Base-by-base conservation (phyloP, 2,888 invertebrate genomes). In the Mystacides longicornis region DNA sequence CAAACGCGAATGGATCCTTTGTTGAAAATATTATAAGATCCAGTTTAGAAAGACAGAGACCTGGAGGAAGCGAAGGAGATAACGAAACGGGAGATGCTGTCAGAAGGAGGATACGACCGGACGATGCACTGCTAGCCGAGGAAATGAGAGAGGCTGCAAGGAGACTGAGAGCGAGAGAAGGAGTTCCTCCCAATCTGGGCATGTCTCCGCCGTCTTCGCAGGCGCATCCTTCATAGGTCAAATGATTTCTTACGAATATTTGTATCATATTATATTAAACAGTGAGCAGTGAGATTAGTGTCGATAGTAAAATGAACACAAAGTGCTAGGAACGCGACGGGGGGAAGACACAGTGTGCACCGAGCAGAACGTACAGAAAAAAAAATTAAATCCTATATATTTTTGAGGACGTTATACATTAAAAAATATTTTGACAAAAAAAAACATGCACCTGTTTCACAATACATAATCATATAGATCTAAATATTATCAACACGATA, bases 1-100 rank as follows among this genome's bases (percentile, higher is more conserved):
- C 79, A 46, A 78, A 78, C 3, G 83, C 86, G 62, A 89, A 88
- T 62, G 87, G 88, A n/a, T 77, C 83, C 65, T 88, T 90, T 69
- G 77, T 90, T 51, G 89, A 91, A 67, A 90, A 89, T 51, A 87
- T 91, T 64, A 92, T 92, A 63, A 78, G 89, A 64, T 88, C 89
- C 62, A 87, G 86, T 63, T 75, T 92, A 59, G 89, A 89, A 69
- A 81, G 83, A 31, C 78, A 67, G 27, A 79, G 79, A 67, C 76
- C 75, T 55, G 74, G 75, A 56, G 82, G 77, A 64, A 77, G 77
- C 51, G 74, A 71, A 81, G 81, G 69, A 80, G 51, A 50, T 9
- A 49, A 46, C 16, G 56, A 51, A 1, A 42, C 23, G 2, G 47
- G 54, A 16, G 59, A 59, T 20, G 49, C 49, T 3, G 56, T 53